These are phyloP conservation scores for Lordiphosa fenestrarum DNA, from an alignment of 2,888 invertebrate species.

Conservation along the genomic window DNA sequence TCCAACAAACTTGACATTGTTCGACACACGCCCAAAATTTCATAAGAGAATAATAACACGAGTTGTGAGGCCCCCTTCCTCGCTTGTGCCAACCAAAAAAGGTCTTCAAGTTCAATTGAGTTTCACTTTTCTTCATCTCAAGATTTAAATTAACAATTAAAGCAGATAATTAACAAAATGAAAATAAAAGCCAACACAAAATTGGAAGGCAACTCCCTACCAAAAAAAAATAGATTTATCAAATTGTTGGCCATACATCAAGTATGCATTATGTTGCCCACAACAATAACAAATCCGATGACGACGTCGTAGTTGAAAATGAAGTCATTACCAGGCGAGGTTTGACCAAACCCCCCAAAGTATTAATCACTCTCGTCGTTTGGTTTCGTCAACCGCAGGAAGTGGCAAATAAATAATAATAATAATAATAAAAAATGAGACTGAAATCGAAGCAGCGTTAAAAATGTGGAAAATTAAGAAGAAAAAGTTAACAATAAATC, in stretches of 20 bases:
- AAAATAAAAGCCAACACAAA: constrained; percentile 34
- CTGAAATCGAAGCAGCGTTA: constrained; percentile 21
- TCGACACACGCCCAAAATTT: constrained; percentile 14
- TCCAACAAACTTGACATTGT: constrained; percentile 18
- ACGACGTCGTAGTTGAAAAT: constrained; percentile 32
- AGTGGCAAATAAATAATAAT: constrained; percentile 1
- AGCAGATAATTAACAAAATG: constrained; percentile 63
- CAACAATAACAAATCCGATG: constrained; percentile 30
- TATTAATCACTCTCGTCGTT: constrained; percentile 39
- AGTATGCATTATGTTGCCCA: constrained; percentile 31
- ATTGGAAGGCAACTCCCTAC: constrained; percentile 16
- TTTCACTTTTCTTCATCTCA: constrained; percentile 53
- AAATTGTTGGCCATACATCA: constrained; percentile 41
- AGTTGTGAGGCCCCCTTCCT: background rate
- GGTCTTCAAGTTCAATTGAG: constrained; percentile 43
- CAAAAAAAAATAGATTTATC: constrained; percentile 49
- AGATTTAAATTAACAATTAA: constrained; percentile 66
- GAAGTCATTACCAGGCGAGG: constrained; percentile 56
- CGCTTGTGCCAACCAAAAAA: background rate
- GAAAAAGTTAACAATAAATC: constrained; percentile 45
- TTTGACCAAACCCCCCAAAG: constrained; percentile 19
- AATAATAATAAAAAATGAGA: constrained; percentile 1
- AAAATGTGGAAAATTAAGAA: constrained; percentile 41
- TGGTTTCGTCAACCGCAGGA: constrained; percentile 45
- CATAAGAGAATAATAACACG: constrained; percentile 17